These are phyloP conservation scores for Drosophila algonquin DNA, from an alignment of 2,888 invertebrate species.

Conservation along the genomic window DNA sequence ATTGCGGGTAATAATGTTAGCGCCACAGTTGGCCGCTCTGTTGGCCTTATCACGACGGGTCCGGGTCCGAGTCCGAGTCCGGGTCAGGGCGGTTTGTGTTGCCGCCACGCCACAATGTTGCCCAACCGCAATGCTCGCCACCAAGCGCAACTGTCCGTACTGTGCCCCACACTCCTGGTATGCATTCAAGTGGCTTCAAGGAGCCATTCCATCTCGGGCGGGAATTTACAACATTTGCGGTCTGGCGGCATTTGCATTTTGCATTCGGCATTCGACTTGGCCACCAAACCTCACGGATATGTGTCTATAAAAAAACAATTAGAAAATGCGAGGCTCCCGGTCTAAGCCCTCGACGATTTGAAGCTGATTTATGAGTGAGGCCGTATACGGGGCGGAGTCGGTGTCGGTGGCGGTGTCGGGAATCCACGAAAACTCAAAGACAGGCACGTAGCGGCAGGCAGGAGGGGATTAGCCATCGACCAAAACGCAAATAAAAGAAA, in stretches of 20 bases:
- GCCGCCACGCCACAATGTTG: slow-evolving; percentile 54
- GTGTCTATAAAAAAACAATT: slow-evolving; percentile 80
- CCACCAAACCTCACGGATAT: slow-evolving; percentile 66
- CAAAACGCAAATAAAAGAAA: slow-evolving; percentile 75
- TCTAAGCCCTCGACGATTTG: slow-evolving; percentile 73
- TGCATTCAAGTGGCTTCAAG: slow-evolving; percentile 7
- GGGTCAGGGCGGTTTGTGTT: slow-evolving; percentile 4
- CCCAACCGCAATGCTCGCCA: slow-evolving; percentile 55
- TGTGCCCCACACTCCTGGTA: slow-evolving; percentile 5
- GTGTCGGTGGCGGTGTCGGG: background rate
- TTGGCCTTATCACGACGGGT: slow-evolving; percentile 61
- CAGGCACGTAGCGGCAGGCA: slow-evolving; percentile 69
- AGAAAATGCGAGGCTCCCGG: slow-evolving; percentile 57
- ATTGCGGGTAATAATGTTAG: slow-evolving; percentile 70
- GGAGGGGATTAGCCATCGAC: slow-evolving; percentile 65
- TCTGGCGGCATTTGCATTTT: slow-evolving; percentile 70
- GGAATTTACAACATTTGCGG: slow-evolving; percentile 73
- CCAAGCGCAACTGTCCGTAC: slow-evolving; percentile 62
- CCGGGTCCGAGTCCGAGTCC: background rate
- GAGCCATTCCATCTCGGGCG: slow-evolving; percentile 2
- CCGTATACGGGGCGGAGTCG: slow-evolving; percentile 2
- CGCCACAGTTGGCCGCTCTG: slow-evolving; percentile 66
- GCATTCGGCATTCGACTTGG: slow-evolving; percentile 52
- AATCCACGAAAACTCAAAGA: slow-evolving; percentile 61
- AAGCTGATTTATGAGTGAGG: slow-evolving; percentile 76